Evolutionary conservation across 1,140 invertebrate species (phyloP), one percentile per base, ranked within the genome.

Genomic region (Cylas formicarius): DNA sequence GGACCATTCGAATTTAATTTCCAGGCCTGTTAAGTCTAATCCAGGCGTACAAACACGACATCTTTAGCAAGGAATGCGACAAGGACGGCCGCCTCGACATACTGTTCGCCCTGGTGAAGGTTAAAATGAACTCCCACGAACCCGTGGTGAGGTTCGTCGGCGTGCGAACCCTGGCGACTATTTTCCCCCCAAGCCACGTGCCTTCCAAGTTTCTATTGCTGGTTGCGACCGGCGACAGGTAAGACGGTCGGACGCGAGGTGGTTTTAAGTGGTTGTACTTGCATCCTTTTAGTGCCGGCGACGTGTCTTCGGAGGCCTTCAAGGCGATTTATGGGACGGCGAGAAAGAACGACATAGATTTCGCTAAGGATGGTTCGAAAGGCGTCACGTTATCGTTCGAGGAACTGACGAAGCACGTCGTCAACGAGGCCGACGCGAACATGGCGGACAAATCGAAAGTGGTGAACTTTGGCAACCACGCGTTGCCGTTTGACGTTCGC

Each of bases 201-300:
- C 80, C 86, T 2, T 86, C 89, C 2, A 72, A 88, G 52, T 92
- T 86, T 62, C 69, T 92, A 10, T 67, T 95, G 22, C 67, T 95
- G n/a, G 61, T 91, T 16, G 86, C 88, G 8, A 82, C 80, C 55
- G 88, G 86, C 22, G 90, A 95, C 62, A 75, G 67, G 84, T 87
- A 67, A 68, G 71, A n/a, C n/a, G n/a, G n/a, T n/a, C n/a, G n/a
- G n/a, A n/a, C 9, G 4, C 4, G 7, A 19, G 29, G 11, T 27
- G 8, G 20, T 21, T 16, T 9, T 26, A 27, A 4, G 19, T 37
- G 36, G 3, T 20, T 47, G 10, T 28, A 14, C 10, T 22, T 2
- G 9, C 26, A n/a, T 50, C 52, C 45, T 58, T 52, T 34, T 53
- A 84, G 81, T 18, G 85, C 87, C 67, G 82, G 84, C 44, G 86